phyloP scores from a whole-genome alignment of 35 echinoderm and acorn worm genomes.

The Diadema setosum region DNA sequence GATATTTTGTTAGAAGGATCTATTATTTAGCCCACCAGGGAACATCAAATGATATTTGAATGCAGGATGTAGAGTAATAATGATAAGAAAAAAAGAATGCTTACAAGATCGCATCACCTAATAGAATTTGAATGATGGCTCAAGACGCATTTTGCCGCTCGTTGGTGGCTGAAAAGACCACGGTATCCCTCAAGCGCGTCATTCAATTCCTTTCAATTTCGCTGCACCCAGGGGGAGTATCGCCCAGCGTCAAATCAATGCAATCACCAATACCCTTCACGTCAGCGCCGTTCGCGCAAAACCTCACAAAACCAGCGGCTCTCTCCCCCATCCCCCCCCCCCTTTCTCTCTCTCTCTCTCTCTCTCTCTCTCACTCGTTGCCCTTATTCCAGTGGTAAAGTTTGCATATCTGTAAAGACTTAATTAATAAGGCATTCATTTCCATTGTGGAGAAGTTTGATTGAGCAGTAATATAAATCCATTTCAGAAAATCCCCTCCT shows the following conservation, averaged over 20 bases:
- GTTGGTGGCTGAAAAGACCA: too few relatives aligned
- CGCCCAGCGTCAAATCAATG: constrained; percentile 36
- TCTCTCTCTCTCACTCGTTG: constrained; percentile 18
- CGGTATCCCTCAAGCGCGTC: neutral
- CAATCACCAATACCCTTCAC: constrained; percentile 6
- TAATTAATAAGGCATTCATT: constrained; percentile 69
- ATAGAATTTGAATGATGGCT: neutral
- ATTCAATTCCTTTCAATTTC: constrained; percentile 16
- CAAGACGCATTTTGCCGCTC: neutral
- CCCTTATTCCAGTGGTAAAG: neutral
- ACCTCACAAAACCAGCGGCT: neutral
- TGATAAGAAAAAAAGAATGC: neutral
- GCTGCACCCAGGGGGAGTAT: neutral
- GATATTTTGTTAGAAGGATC: neutral
- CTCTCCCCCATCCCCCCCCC: neutral
- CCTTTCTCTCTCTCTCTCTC: constrained; percentile 14
- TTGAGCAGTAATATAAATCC: neutral
- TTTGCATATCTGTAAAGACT: constrained; percentile 65
- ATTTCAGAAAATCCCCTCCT: neutral
- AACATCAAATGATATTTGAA: neutral
- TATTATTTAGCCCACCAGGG: neutral
- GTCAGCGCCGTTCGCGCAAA: neutral
- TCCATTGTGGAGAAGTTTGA: constrained; percentile 18
- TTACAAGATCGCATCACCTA: neutral
- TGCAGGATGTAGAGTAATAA: neutral